phyloP scores from a whole-genome alignment of 2,888 invertebrate genomes.

The Metellina segmentata region DNA sequence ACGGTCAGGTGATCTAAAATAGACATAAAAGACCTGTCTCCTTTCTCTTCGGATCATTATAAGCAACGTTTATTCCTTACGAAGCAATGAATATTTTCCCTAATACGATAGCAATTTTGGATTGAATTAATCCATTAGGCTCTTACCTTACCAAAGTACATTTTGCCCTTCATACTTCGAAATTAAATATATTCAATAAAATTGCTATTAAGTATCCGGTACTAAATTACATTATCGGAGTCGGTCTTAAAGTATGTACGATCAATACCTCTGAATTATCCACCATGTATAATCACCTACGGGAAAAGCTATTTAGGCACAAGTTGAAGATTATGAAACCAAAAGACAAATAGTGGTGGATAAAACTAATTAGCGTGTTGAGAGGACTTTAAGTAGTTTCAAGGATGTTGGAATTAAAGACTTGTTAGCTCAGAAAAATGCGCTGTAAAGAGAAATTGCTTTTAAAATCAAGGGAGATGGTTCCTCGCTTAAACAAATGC shows the following conservation, averaged over 20 bases:
- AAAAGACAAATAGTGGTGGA: not conserved
- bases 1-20: no score
- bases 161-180: not conserved
- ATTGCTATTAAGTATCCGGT: not conserved
- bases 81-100: no score
- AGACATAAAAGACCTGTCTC: no score
- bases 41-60: no score
- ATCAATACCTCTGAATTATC: not conserved
- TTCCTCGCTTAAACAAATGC: no score
- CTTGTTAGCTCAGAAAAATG: not conserved
- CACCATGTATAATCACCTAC: not conserved
- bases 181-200: not conserved
- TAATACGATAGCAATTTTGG: no score
- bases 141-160: no score
- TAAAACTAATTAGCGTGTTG: constrained; percentile 4
- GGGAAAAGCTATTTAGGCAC: not conserved
- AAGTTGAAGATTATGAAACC: not conserved
- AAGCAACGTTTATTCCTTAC: no score
- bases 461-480: not conserved
- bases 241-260: not conserved
- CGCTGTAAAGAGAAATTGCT: not conserved
- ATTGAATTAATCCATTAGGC: no score
- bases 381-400: constrained; percentile 3
- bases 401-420: not conserved
- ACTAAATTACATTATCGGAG: not conserved